Evolutionary conservation across 2,888 invertebrate species (phyloP).

Genomic region (Fragum sueziense): DNA sequence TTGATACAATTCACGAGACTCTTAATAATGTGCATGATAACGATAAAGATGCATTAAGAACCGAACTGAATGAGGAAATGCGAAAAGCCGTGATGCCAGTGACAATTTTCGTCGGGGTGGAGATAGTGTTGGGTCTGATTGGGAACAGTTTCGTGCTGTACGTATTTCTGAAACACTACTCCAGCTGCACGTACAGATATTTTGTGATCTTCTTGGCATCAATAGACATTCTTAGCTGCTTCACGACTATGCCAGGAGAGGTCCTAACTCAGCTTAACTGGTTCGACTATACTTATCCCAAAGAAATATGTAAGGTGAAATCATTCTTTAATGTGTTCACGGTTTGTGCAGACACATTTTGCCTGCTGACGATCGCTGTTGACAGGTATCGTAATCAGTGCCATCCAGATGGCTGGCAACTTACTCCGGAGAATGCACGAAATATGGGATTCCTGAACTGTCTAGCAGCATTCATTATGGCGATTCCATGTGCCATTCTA

Average conservation of each 20-base stretch:
- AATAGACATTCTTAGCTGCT: constrained; percentile 39
- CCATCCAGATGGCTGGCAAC: constrained; percentile 57
- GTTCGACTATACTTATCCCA: constrained; percentile 33
- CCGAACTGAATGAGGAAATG: constrained; percentile 42
- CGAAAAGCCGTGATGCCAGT: constrained; percentile 37
- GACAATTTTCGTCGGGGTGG: constrained; percentile 48
- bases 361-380: constrained; percentile 65
- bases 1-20: too few species aligned
- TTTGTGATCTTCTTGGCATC: constrained; percentile 49
- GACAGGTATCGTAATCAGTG: constrained; percentile 71
- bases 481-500: constrained; percentile 9
- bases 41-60: too few species aligned
- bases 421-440: constrained; percentile 9
- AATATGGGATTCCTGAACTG: neutral
- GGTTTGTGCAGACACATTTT: constrained; percentile 59
- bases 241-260: constrained; percentile 54
- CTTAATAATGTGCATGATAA: too few species aligned
- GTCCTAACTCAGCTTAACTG: constrained; percentile 46
- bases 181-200: constrained; percentile 42
- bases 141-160: constrained; percentile 50
- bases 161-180: constrained; percentile 44
- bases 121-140: constrained; percentile 43
- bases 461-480: constrained; percentile 6
- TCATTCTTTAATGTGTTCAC: constrained; percentile 57
- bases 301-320: constrained; percentile 47